These are phyloP conservation scores for Apomyelois bistriatella DNA, from an alignment of 2,888 invertebrate genomes.

Conservation along the genomic window DNA sequence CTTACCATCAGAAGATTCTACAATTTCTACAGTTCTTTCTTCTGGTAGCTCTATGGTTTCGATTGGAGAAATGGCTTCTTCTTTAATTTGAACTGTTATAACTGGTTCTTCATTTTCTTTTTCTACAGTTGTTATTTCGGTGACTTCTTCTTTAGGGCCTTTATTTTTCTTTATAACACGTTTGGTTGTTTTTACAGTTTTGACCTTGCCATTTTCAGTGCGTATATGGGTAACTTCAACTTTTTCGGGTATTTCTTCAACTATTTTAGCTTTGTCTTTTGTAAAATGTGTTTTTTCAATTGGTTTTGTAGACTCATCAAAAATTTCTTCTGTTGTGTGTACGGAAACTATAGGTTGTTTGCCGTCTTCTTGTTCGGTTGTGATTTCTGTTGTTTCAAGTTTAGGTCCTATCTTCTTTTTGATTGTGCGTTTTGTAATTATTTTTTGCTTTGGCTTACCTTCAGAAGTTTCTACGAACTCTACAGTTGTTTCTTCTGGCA, in stretches of 20 bases:
- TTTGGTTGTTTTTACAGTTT: constrained; percentile 36
- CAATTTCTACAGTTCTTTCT: neutral
- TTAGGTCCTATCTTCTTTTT: constrained; percentile 36
- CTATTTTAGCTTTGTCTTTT: constrained; percentile 34
- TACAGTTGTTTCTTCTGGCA: constrained; percentile 29
- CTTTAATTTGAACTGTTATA: constrained; percentile 21
- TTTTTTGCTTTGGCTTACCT: constrained; percentile 31
- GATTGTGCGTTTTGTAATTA: constrained; percentile 28
- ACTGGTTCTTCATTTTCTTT: constrained; percentile 24
- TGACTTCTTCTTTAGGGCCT: constrained; percentile 32
- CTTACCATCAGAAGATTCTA: constrained; percentile 23
- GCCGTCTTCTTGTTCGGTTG: constrained; percentile 25
- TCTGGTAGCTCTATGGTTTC: constrained; percentile 1
- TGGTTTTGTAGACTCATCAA: constrained; percentile 50
- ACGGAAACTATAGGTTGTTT: constrained; percentile 27
- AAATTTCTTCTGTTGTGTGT: constrained; percentile 47
- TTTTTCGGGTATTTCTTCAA: constrained; percentile 42
- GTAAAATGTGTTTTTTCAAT: constrained; percentile 47
- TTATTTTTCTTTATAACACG: constrained; percentile 25
- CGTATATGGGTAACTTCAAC: constrained; percentile 23
- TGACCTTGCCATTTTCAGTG: constrained; percentile 35
- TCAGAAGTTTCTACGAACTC: constrained; percentile 42
- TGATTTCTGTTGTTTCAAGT: constrained; percentile 21
- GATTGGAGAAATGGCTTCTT: constrained; percentile 12
- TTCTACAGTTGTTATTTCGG: constrained; percentile 27